phyloP scores from a whole-genome alignment of 2,888 invertebrate species.

The Biston stratarius region DNA sequence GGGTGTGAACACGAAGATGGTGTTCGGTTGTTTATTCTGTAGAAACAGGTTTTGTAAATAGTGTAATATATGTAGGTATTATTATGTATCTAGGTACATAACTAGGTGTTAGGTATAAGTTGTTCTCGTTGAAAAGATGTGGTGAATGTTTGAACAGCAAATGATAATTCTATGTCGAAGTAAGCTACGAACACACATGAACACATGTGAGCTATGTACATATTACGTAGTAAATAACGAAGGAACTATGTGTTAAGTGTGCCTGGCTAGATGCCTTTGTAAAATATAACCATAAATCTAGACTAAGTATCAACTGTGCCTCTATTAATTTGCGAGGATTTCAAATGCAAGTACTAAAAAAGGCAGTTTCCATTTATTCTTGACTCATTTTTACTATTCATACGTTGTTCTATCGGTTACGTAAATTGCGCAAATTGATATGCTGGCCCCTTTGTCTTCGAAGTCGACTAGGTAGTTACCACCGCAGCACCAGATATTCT shows the following conservation, averaged over 20 bases:
- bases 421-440: too few species aligned
- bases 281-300: not conserved
- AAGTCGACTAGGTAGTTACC: too few species aligned
- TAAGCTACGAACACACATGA: too few species aligned
- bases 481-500: too few species aligned
- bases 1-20: slow-evolving; percentile 14
- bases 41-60: slow-evolving; percentile 30
- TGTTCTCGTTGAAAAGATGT: slow-evolving; percentile 9
- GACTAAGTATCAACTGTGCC: not conserved
- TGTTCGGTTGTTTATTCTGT: slow-evolving; percentile 15
- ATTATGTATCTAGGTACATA: slow-evolving; percentile 4
- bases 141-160: slow-evolving; percentile 13
- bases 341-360: too few species aligned
- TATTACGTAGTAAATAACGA: not conserved
- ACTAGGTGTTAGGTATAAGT: slow-evolving; percentile 17
- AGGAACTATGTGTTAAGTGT: not conserved
- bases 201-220: not conserved
- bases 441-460: too few species aligned
- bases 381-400: too few species aligned
- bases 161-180: slow-evolving; percentile 1
- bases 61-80: slow-evolving; percentile 1
- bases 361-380: too few species aligned
- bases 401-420: too few species aligned
- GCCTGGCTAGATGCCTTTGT: not conserved
- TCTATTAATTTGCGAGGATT: too few species aligned